Evolutionary conservation across 2,113 vertebrate species (phyloP), one percentile per base, ranked within the genome.

Genomic region (Martes martes): DNA sequence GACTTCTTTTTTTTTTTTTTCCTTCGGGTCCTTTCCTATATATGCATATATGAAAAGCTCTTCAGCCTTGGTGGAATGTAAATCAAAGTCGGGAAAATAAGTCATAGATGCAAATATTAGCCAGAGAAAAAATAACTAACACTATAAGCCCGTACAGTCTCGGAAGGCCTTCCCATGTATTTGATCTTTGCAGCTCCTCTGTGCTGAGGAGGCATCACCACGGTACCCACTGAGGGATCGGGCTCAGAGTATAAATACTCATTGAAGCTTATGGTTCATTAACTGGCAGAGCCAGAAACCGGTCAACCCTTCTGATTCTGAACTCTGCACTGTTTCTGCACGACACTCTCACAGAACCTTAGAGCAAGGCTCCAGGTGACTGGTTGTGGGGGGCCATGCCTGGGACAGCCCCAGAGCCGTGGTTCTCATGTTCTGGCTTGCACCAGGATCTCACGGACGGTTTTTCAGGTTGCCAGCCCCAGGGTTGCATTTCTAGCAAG

Each of bases 371-470:
- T 42, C 24, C 0, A 24, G 45, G 74, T 31, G 57, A 14, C 13
- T 24, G 52, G 36, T 18, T 11, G 61, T 0, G 2, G 4, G 61
- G 36, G 3, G 15, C 2, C 14, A 7, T 23, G 4, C 16, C 11
- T 13, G 11, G 10, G 6, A 16, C n/a, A 45, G 21, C 55, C 11
- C 31, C 50, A 18, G 11, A 36, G 33, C 2, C 26, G 2, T 18
- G 23, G 28, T 31, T 21, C 31, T 47, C 14, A 3, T 3, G 2
- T 33, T 10, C 10, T 26, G 52, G 15, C 36, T 23, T 19, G 23
- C 7, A 39, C 47, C 26, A 28, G 10, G 23, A 14, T 23, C 52
- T 18, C 18, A 3, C 4, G 28, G 16, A 81, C 0, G 1, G 28
- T 74, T 18, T 31, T 50, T 63, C n/a, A 42, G 1, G 10, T 14